These are phyloP conservation scores for Amblyraja radiata DNA, from an alignment of 2,797 vertebrate genomes.

Conservation along the genomic window DNA sequence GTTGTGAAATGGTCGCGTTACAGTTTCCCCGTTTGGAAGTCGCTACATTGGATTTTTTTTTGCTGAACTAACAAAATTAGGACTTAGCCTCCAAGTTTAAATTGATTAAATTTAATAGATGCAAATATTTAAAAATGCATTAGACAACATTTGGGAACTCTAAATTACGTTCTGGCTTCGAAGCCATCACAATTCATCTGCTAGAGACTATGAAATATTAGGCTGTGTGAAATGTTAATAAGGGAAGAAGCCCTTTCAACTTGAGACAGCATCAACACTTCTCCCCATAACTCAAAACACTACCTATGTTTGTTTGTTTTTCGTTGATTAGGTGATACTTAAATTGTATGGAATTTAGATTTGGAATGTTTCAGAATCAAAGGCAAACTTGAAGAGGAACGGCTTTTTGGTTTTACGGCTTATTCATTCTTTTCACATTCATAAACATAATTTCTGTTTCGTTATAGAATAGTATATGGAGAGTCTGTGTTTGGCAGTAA, in stretches of 20 bases:
- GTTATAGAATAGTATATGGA: constrained; percentile 58
- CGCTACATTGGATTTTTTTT: not conserved
- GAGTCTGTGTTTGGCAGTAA: constrained; percentile 59
- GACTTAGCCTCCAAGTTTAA: constrained; percentile 43
- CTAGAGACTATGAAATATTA: constrained; percentile 43
- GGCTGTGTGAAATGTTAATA: constrained; percentile 42
- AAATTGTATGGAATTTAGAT: not conserved
- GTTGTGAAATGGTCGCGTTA: constrained; percentile 42
- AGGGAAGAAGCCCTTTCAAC: constrained; percentile 34
- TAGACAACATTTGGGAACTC: constrained; percentile 44
- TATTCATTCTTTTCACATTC: constrained; percentile 51
- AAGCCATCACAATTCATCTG: constrained; percentile 46
- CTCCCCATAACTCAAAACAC: not conserved
- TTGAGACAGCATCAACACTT: not conserved
- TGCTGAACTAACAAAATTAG: constrained; percentile 44
- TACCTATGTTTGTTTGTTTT: not conserved
- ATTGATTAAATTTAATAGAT: constrained; percentile 48
- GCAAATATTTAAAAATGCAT: constrained; percentile 56
- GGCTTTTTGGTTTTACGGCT: constrained; percentile 47
- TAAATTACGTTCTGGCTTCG: constrained; percentile 46
- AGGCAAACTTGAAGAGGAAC: constrained; percentile 49
- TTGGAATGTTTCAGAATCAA: constrained; percentile 35
- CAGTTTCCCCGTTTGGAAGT: not conserved
- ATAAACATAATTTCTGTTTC: constrained; percentile 56
- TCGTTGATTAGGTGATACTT: not conserved